Base-by-base conservation (phyloP, 2,113 vertebrate species). In the Coryphaenoides rupestris region DNA sequence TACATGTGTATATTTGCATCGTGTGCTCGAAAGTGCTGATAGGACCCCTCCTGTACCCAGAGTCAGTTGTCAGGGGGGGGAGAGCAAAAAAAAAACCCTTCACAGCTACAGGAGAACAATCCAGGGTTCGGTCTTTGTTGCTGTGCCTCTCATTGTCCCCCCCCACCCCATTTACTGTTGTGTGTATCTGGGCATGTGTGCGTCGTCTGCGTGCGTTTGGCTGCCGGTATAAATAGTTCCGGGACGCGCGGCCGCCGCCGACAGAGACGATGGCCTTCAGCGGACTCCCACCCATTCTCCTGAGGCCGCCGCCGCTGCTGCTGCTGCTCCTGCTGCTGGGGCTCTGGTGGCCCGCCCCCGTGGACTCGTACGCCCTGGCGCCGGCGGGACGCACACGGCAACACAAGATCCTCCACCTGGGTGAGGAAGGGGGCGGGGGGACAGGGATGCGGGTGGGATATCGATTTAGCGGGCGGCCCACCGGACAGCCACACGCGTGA, bases 371-470 rank as follows among this genome's bases (percentile, higher is more conserved):
- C 72, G 80, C 78, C 15, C 63, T 87, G 61, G 69, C 64, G 3
- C 74, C 84, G n/a, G n/a, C 0, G 82, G 63, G 21, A 65, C 0
- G 14, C 82, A 83, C 33, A 26, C 77, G 65, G 23, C 86, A 86
- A 63, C 82, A 89, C 68, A 90, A 90, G 82, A 70, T 88, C 58
- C 84, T 90, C 22, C 83, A 77, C 17, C 63, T 86, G 21, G 89
- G 86, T 89, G 80, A 89, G 87, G 58, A 52, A 2, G 40, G 59
- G 12, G 53, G 21, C 10, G 68, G 4, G 19, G 7, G 19, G 40
- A 12, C 28, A 10, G 28, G 28, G 5, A 1, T 5, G 28, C 5
- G 28, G 28, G 28, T 7, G 28, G 28, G 28, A 10, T n/a, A n/a
- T n/a, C 28, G 2, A 10, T 33, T 33, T 33, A 33, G 28, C 10